These are phyloP conservation scores for Globicephala melas DNA, from an alignment of 2,113 vertebrate species.

Conservation along the genomic window DNA sequence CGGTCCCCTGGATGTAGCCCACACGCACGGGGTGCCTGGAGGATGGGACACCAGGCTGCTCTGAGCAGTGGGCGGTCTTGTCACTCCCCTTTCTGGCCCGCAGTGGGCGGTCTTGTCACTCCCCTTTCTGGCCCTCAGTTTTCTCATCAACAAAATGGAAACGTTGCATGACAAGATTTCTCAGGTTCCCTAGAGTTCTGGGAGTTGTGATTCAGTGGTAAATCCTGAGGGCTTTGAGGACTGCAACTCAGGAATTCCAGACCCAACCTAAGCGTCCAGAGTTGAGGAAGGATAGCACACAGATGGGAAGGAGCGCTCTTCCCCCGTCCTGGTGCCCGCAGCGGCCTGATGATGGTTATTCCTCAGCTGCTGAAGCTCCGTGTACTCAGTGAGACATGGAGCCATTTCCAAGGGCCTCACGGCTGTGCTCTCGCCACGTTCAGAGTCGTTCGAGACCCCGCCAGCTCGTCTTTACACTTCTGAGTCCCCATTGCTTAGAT, in stretches of 20 bases:
- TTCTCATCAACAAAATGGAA: neutral
- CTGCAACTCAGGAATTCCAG: neutral
- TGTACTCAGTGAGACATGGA: neutral
- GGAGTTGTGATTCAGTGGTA: neutral
- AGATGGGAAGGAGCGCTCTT: neutral
- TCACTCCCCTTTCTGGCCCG: neutral
- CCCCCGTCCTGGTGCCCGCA: fast-evolving
- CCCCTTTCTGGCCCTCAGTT: neutral
- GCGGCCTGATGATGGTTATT: neutral
- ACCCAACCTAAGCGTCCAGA: neutral
- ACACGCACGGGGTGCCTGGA: fast-evolving
- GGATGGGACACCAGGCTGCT: neutral
- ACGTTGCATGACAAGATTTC: neutral
- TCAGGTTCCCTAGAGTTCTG: neutral
- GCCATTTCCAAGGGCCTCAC: fast-evolving
- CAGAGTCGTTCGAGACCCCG: neutral
- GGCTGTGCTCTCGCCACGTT: neutral
- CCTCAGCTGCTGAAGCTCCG: neutral
- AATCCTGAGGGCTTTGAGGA: neutral
- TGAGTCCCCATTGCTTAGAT: neutral
- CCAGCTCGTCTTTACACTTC: neutral
- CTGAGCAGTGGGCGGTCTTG: fast-evolving
- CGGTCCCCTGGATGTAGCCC: neutral
- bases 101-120: neutral
- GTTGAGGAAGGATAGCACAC: neutral